Conservation (phyloP, 2,888 invertebrate species). For the Macroteleia sp. region DNA sequence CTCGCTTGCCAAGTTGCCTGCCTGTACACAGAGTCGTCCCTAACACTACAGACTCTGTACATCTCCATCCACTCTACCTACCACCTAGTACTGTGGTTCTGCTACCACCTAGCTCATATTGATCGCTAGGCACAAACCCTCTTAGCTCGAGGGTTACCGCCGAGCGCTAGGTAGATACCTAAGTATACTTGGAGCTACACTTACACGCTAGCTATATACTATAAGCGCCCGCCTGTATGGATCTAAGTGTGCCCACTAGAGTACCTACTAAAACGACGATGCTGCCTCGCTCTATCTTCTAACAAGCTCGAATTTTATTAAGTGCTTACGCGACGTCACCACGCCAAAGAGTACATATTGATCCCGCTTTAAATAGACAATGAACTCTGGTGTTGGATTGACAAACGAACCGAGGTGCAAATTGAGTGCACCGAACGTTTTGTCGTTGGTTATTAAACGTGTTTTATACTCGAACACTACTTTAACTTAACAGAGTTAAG, state of each 20-base stretch:
- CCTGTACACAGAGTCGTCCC: constrained; percentile 77
- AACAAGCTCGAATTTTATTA: constrained; percentile 62
- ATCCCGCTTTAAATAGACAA: constrained; percentile 54
- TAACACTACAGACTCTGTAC: constrained; percentile 78
- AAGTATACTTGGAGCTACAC: constrained; percentile 70
- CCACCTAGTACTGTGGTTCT: constrained; percentile 66
- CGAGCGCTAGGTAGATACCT: constrained; percentile 71
- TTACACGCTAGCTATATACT: constrained; percentile 68
- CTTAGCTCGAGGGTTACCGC: constrained; percentile 73
- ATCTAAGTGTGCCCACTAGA: constrained; percentile 61
- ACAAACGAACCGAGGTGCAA: constrained; percentile 25
- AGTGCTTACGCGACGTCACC: constrained; percentile 58
- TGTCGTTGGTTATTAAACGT: too few species aligned
- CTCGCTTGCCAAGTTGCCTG: constrained; percentile 74
- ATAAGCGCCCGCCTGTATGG: constrained; percentile 48
- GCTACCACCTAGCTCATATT: constrained; percentile 77
- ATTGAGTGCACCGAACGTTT: too few species aligned
- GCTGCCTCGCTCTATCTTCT: constrained; percentile 16
- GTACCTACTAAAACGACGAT: constrained; percentile 53
- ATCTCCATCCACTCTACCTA: constrained; percentile 70
- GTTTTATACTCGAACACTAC: too few species aligned
- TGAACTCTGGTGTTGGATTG: constrained; percentile 31
- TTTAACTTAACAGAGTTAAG: too few species aligned
- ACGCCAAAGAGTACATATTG: constrained; percentile 43
- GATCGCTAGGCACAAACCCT: constrained; percentile 79